Evolutionary conservation across 2,888 invertebrate species (phyloP), one percentile per base, ranked within the genome.

Genomic region (Corbicula japonica): DNA sequence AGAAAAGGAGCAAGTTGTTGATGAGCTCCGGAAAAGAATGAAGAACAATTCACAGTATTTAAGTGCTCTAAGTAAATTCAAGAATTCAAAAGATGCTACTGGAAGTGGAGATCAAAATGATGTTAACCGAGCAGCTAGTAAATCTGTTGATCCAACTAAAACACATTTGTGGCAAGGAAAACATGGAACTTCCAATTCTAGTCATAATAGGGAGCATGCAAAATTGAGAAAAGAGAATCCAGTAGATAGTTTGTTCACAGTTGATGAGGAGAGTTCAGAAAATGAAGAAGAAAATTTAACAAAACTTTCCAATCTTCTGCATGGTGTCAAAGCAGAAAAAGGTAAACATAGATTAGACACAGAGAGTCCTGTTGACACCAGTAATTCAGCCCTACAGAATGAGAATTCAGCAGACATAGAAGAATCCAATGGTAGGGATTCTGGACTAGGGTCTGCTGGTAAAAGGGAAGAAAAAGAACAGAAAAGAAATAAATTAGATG

Each of bases 391-490:
- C 56, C 34, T 32, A 6, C 26, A 32, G 26, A 12, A 26, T 28
- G 61, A 46, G 21, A 18, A 34, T 30, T 35, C 30, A 21, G 86
- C 79, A 62, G 50, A 41, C 21, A 26, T 61, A 15, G 82, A 81
- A n/a, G 79, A 85, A 30, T 82, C 84, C 62, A 84, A 80, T 54
- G 87, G 88, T 54, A 75, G 87, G 26, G 88, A 88, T 63, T 89
- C 89, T n/a, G 89, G 88, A n/a, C 41, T 89, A 12, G 86, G 87
- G 35, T 87, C 87, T 10, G 87, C 86, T 30, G 83, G 84, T 10
- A 86, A 85, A 62, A 73, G 76, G 71, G 81, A 73, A 28, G 69
- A 78, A 35, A 30, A 68, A 30, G 35, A 21, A 28, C 50, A 30
- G 8, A 65, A 54, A 41, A 71, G 32, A n/a, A 21, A 15, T 4